Percentiles rank a stretch among this genome's conserved stretches.
Conservation (phyloP, 2,888 invertebrate genomes). For the Anthrax anthrax region DNA sequence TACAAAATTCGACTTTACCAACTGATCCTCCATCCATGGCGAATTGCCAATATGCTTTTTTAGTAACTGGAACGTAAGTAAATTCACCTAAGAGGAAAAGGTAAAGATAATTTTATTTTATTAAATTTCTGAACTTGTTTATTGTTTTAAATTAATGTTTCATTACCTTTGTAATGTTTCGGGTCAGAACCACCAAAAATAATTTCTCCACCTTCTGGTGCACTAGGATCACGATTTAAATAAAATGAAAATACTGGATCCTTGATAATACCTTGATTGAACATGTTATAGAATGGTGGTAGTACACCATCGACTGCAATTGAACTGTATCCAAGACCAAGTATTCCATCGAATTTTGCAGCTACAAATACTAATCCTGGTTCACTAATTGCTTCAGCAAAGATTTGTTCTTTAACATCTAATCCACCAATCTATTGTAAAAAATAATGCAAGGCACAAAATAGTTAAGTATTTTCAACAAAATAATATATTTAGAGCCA, state of each 20-base stretch:
- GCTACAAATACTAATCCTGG: constrained; percentile 94
- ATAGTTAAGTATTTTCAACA: no score
- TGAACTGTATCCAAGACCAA: constrained; percentile 80
- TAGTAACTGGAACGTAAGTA: constrained; percentile 73
- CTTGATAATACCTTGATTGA: constrained; percentile 56
- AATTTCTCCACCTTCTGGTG: constrained; percentile 69
- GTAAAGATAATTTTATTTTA: no score
- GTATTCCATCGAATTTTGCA: constrained; percentile 97
- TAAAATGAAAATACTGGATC: constrained; percentile 88
- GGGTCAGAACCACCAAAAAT: constrained; percentile 93
- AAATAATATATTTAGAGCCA: no score
- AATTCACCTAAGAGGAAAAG: constrained; percentile 45
- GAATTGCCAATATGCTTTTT: constrained; percentile 95
- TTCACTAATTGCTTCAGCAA: constrained; percentile 90
- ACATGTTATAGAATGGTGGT: constrained; percentile 89
- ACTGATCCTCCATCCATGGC: constrained; percentile 61
- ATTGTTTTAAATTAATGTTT: no score
- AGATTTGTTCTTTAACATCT: constrained; percentile 64
- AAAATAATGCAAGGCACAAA: no score
- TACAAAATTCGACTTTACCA: constrained; percentile 47
- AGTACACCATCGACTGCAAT: constrained; percentile 82
- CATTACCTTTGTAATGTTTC: constrained; percentile 62
- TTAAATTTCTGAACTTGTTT: no score
- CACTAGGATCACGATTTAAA: constrained; percentile 62
- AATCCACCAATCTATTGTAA: constrained; percentile 59